Evolutionary conservation across 2,888 invertebrate species (phyloP), one percentile per base, ranked within the genome.

Genomic region (Andrena fulva): DNA sequence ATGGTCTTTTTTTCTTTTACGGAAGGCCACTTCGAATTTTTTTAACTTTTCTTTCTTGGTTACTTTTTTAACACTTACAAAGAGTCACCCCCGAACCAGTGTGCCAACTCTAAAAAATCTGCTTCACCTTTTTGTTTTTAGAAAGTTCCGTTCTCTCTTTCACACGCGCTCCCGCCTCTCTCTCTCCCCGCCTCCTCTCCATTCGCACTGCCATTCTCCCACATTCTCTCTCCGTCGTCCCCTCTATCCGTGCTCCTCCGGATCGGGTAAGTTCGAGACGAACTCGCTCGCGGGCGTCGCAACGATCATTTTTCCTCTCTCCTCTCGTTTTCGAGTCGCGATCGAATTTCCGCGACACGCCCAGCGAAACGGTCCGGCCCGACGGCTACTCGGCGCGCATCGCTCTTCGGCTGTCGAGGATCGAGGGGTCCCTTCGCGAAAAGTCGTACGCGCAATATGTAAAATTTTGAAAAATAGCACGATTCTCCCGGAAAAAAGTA

Each of bases 11-110:
- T 80, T 78, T 85, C 84, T 87, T 87, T 89, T 78, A 86, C 86
- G 91, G 93, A 94, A 94, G 94, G 93, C 93, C 93, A 94, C 93
- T 94, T 94, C 92, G 91, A 93, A 93, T 92, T 90, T 89, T 90
- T 88, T 90, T 85, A 85, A 72, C 42, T 67, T 90, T 87, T 88
- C 85, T 72, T 67, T 63, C 29, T 48, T 72, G 42, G 5, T 85
- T 88, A 80, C 89, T 82, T 89, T 89, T 90, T 89, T 90, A 80
- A 90, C 87, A 91, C 89, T 90, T 91, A 91, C 90, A 90, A 91
- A 90, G 90, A 89, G 84, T 88, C 88, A 75, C 81, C 84, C 81
- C 84, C 80, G 87, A 84, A 87, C 87, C 78, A 79, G 80, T 85
- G 85, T 79, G 87, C 80, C 87, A 84, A 80, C 80, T 67, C 82